Evolutionary conservation across 2,888 invertebrate species (phyloP).

Genomic region (Folsomia manolachei): DNA sequence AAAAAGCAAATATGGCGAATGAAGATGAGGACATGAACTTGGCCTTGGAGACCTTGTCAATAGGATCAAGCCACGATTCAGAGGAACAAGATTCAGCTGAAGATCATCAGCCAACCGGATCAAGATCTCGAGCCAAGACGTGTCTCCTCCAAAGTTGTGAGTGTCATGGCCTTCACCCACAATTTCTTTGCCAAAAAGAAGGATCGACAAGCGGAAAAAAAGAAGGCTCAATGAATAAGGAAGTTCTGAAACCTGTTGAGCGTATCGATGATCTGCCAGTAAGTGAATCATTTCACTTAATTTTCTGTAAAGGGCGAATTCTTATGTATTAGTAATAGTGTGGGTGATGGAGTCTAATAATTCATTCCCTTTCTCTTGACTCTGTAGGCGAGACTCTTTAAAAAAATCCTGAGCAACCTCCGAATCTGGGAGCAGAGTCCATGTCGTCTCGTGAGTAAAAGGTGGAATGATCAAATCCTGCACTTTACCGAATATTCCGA

Average conservation of each 20-base stretch:
- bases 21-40: neutral
- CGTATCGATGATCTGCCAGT: conserved; percentile 18
- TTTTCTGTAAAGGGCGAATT: neutral
- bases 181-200: neutral
- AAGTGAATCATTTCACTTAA: neutral
- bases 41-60: neutral
- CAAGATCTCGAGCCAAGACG: neutral
- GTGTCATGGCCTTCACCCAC: neutral
- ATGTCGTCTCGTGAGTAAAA: conserved; percentile 8
- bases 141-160: neutral
- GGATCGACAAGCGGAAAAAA: neutral
- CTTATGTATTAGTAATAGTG: neutral
- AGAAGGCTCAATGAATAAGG: too few species aligned
- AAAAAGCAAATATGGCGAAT: too few species aligned
- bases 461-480: conserved; percentile 15
- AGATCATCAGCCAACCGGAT: neutral
- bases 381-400: neutral
- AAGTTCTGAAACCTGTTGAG: conserved; percentile 3
- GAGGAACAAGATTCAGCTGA: neutral
- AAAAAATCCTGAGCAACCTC: neutral
- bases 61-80: neutral
- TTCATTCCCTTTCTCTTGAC: neutral
- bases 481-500: conserved; percentile 2
- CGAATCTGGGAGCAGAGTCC: conserved; percentile 9
- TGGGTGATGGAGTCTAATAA: neutral